Evolutionary conservation across 2,888 invertebrate genomes (phyloP), one percentile per base, ranked within the genome.

Genomic region (Phymatocera aterrima): DNA sequence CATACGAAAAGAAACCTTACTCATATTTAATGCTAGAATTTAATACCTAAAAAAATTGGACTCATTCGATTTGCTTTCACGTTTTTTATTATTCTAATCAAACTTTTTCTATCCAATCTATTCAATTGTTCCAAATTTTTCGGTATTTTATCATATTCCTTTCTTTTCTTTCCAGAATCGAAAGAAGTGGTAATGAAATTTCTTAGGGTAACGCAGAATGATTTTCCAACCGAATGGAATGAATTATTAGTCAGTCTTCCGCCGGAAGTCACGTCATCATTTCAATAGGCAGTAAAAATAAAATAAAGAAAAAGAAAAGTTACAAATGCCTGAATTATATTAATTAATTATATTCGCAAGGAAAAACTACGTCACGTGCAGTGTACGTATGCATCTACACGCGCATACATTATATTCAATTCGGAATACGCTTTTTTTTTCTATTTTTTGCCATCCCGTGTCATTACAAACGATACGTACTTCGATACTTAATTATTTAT

Each of bases 171-270:
- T 91, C 24, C 88, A 93, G 93, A 93, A 86, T 89, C 91, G 0
- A 91, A 90, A 85, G 88, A 86, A 77, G 84, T 92, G 64, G 89
- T 93, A 2, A 83, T 91, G n/a, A 92, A 92, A 61, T 92, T 94
- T 77, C 85, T 94, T 64, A 92, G 92, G 86, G 92, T 92, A 40
- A 90, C 93, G 15, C 92, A 93, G 79, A 90, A 91, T 79, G 93
- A 93, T 84, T 94, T 94, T 85, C 89, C 92, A 0, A 92, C 92
- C 46, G 92, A 93, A 82, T 94, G 93, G 85, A 91, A 91, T 77
- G 87, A 87, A 12, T 90, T 92, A 10, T 91, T 92, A 60, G 86
- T 89, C 57, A 87, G 91, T 61, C 83, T 92, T 51, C 89, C 91
- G 43, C 88, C 89, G 48, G 91, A 91, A 79, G 88, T 90, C 24